A percentile compares a stretch with the other conserved stretches of the same genome.
Conservation (phyloP, 2,888 invertebrate genomes). For the Ceraclea dissimilis region DNA sequence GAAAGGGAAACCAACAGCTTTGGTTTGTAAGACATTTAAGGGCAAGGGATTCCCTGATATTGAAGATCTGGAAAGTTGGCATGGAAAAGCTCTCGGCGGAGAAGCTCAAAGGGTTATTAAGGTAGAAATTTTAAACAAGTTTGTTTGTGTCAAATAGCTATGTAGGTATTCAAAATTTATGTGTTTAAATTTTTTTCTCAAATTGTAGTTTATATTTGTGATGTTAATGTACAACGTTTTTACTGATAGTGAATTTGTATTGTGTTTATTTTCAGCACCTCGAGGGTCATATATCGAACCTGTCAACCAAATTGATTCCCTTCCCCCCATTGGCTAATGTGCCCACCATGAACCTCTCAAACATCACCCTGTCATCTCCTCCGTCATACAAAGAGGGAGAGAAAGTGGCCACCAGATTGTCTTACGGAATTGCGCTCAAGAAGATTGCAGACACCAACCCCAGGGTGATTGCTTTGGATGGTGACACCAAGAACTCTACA, state of each 20-base stretch:
- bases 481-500: conserved; percentile 98
- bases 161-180: neutral
- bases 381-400: conserved; percentile 78
- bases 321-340: conserved; percentile 61
- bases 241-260: neutral
- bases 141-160: no score
- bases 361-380: conserved; percentile 65
- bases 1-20: conserved; percentile 80
- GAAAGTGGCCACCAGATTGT: conserved; percentile 78
- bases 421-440: conserved; percentile 90
- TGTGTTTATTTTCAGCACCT: conserved; percentile 45
- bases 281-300: conserved; percentile 58
- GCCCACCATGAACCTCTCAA: conserved; percentile 55
- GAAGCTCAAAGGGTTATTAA: conserved; percentile 58
- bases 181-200: neutral
- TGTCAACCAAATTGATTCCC: conserved; percentile 54
- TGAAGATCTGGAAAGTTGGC: conserved; percentile 94
- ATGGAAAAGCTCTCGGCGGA: conserved; percentile 91
- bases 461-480: conserved; percentile 87
- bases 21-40: conserved; percentile 94
- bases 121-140: conserved; percentile 4
- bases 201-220: no score
- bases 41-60: conserved; percentile 85
- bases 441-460: conserved; percentile 71
- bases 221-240: no score